Percentiles rank a stretch among this genome's conserved stretches.
These are phyloP conservation scores for Platycercus adscitus DNA, from an alignment of 2,113 vertebrate species.

Conservation along the genomic window DNA sequence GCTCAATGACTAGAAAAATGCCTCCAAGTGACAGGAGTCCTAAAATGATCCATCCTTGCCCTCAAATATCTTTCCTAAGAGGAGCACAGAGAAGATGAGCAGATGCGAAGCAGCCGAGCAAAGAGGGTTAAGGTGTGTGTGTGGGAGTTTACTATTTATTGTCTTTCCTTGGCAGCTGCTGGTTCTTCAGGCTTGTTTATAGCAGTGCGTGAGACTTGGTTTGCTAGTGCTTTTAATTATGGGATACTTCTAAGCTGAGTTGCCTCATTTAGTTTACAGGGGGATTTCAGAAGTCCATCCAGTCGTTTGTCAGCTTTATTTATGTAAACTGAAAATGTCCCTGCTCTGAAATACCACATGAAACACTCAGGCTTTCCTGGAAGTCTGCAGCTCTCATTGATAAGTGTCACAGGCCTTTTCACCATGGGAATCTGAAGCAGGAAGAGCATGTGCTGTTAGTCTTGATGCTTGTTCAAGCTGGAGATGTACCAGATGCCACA, in stretches of 20 bases:
- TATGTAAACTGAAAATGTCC: constrained; percentile 24
- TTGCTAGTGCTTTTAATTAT: constrained; percentile 45
- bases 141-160: neutral
- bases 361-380: neutral
- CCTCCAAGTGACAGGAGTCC: neutral
- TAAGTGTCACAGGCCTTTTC: neutral
- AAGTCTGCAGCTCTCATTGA: neutral
- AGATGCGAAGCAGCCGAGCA: neutral
- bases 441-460: neutral
- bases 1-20: neutral
- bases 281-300: constrained; percentile 30
- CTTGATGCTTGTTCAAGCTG: neutral
- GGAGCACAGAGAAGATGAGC: neutral
- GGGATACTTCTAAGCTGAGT: constrained; percentile 30
- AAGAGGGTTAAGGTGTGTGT: neutral
- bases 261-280: neutral
- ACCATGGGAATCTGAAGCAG: neutral
- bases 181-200: neutral
- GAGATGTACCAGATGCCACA: neutral
- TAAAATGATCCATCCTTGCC: neutral
- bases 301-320: neutral
- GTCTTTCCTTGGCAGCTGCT: constrained; percentile 38
- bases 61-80: neutral
- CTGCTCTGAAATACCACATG: neutral
- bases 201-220: neutral